phyloP scores from a whole-genome alignment of 2,797 vertebrate genomes.

The Catamblyrhynchus diadema region DNA sequence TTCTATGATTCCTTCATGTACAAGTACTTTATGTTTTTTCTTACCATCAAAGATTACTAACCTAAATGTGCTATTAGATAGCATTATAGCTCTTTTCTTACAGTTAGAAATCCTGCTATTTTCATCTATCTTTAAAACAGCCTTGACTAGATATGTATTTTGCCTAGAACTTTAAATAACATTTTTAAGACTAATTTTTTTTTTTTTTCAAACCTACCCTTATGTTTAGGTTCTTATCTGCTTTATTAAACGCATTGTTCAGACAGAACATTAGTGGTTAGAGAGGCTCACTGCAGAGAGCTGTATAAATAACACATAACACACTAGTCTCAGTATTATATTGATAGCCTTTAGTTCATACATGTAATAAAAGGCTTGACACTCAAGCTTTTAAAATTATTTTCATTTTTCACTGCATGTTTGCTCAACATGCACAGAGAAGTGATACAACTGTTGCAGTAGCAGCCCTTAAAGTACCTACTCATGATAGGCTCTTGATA shows the following conservation, averaged over 20 bases:
- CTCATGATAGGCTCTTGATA: not conserved
- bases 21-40: not conserved
- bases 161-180: not conserved
- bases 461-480: not conserved
- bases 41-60: not conserved
- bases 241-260: slow-evolving; percentile 13
- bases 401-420: not conserved
- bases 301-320: not conserved
- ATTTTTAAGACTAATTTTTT: not conserved
- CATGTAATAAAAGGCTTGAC: not conserved
- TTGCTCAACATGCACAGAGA: not conserved
- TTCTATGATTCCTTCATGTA: not conserved
- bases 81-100: not conserved
- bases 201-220: not conserved
- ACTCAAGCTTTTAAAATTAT: not conserved
- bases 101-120: not conserved
- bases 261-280: not conserved
- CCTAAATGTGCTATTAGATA: not conserved
- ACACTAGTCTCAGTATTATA: not conserved
- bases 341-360: not conserved
- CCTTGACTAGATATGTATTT: not conserved
- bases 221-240: not conserved
- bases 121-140: not conserved
- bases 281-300: not conserved
- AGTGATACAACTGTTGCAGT: not conserved